These are phyloP conservation scores for Caenorhabditis imperialis DNA, from an alignment of 2,888 invertebrate genomes.

Conservation along the genomic window DNA sequence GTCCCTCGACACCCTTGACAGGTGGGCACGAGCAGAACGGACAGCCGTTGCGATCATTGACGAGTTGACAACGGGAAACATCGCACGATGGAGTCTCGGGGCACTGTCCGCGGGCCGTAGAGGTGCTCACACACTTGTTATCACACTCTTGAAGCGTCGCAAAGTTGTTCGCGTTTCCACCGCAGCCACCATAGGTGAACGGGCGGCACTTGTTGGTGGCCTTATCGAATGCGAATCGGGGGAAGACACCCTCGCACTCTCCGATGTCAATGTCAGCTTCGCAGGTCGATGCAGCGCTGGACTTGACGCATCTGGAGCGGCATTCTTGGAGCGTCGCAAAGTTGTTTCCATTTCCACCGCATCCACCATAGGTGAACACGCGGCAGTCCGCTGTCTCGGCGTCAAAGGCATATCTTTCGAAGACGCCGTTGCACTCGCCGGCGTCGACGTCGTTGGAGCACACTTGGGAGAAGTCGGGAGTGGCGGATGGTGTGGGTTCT, in stretches of 20 bases:
- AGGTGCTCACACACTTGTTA: slow-evolving; percentile 71
- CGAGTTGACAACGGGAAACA: slow-evolving; percentile 71
- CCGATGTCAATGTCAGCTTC: slow-evolving; percentile 72
- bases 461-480: slow-evolving; percentile 63
- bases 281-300: slow-evolving; percentile 58
- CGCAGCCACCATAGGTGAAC: slow-evolving; percentile 77
- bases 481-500: slow-evolving; percentile 45
- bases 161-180: slow-evolving; percentile 77
- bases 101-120: slow-evolving; percentile 69
- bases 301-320: slow-evolving; percentile 63
- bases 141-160: slow-evolving; percentile 73
- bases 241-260: slow-evolving; percentile 66
- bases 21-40: slow-evolving; percentile 76
- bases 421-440: slow-evolving; percentile 72
- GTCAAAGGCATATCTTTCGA: slow-evolving; percentile 64
- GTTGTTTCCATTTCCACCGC: slow-evolving; percentile 77
- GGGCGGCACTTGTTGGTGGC: slow-evolving; percentile 68
- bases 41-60: slow-evolving; percentile 74
- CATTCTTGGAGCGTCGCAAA: slow-evolving; percentile 75
- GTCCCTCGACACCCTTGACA: slow-evolving; percentile 45
- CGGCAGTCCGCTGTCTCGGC: slow-evolving; percentile 67
- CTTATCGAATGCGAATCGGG: slow-evolving; percentile 78
- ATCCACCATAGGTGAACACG: slow-evolving; percentile 76
- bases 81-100: slow-evolving; percentile 71
- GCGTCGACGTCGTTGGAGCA: slow-evolving; percentile 73